Evolutionary conservation across 2,888 invertebrate genomes (phyloP).

Genomic region (Heterodera filipjevi): DNA sequence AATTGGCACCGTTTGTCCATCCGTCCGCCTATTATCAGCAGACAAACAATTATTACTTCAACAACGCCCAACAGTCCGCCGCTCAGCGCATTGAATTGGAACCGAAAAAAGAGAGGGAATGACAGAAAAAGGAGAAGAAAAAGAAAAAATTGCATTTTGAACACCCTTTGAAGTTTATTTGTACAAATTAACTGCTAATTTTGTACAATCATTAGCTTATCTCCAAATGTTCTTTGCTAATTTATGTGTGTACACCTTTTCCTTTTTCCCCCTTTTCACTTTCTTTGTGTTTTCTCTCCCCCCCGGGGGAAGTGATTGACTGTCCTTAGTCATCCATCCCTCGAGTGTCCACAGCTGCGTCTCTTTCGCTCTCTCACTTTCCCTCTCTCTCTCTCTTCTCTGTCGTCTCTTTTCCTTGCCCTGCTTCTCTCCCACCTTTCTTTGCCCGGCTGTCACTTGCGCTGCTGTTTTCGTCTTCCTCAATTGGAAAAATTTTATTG

Average conservation of each 20-base stretch:
- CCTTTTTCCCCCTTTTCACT: no score
- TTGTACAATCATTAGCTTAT: no score
- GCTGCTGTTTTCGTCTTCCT: background rate
- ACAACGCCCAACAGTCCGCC: background rate
- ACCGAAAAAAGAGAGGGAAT: slow-evolving; percentile 5
- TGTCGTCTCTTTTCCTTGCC: background rate
- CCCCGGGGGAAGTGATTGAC: no score
- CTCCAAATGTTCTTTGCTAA: no score
- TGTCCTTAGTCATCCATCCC: background rate
- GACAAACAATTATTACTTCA: slow-evolving; percentile 14
- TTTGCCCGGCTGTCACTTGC: background rate
- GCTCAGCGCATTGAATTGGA: background rate
- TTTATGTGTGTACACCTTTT: background rate
- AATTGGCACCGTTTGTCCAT: background rate
- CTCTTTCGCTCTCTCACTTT: background rate
- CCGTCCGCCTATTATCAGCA: slow-evolving; percentile 6
- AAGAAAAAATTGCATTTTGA: slow-evolving; percentile 6
- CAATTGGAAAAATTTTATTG: background rate
- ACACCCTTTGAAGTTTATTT: background rate
- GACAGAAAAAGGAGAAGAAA: background rate
- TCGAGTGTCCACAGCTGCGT: background rate
- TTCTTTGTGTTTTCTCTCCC: no score
- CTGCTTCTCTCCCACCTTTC: background rate
- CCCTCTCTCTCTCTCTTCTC: background rate
- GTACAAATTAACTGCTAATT: no score